Conservation (phyloP, 2,797 vertebrate species). For the Morus bassanus region DNA sequence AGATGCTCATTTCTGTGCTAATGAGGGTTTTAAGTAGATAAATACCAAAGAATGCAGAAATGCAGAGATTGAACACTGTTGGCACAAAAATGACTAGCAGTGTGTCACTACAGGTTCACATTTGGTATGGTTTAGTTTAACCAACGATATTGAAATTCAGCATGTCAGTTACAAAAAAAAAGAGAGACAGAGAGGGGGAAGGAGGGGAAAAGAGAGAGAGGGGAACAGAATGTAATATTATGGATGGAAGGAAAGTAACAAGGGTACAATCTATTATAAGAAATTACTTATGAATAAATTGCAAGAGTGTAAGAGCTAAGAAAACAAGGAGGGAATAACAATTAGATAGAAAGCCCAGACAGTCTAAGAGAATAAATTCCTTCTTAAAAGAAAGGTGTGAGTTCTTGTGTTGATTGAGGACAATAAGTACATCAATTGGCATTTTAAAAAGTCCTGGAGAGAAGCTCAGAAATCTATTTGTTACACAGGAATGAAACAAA, state of each 20-base stretch:
- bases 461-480: background rate
- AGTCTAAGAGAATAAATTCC: background rate
- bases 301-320: background rate
- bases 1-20: conserved; percentile 45
- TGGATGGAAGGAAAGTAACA: conserved; percentile 26
- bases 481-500: background rate
- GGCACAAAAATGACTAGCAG: background rate
- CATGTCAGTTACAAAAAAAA: background rate
- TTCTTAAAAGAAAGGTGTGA: background rate
- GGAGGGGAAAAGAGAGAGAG: rapidly evolving
- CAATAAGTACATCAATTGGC: background rate
- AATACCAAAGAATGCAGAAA: background rate
- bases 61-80: background rate
- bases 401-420: background rate
- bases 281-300: conserved; percentile 57
- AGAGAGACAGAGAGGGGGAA: background rate
- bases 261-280: conserved; percentile 48
- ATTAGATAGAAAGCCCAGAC: background rate
- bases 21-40: conserved; percentile 31
- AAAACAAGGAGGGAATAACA: conserved; percentile 41
- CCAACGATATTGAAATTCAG: background rate
- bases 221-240: conserved; percentile 9
- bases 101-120: background rate
- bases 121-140: conserved; percentile 7
- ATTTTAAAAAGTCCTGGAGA: background rate